Evolutionary conservation across 92 coral and sea anemone genomes (phyloP), one percentile per base, ranked within the genome.

Genomic region (Chrysogorgia sp.): DNA sequence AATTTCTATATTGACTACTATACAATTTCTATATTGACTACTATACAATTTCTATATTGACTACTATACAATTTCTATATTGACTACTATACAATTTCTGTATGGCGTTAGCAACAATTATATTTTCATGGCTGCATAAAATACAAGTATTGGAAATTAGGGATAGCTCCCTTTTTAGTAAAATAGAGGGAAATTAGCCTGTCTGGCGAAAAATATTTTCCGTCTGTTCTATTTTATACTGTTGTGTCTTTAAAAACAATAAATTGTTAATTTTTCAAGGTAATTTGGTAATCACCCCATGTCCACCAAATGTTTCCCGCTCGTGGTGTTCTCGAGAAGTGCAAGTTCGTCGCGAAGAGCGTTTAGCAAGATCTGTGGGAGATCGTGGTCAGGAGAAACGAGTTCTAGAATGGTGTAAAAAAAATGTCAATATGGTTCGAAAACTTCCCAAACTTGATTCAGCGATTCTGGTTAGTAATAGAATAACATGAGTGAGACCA

Each of bases 371-470:
- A n/a, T 21, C 65, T 0, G 49, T 59, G 15, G 67, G 67, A 10
- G 65, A 77, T 43, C 67, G 76, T 58, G 67, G 71, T 50, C 89
- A 86, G 30, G 86, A 90, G 31, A 66, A 81, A 8, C 74, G 75
- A 49, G 98, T 93, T 62, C 65, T 81, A 37, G 90, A 93, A 21
- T 93, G 98, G 98, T 81, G 92, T 29, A 80, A 89, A 30, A 91
- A 81, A 63, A 89, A 93, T 63, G 85, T 93, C 71, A 85, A 64
- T 21, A 88, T 87, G 57, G 63, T 83, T 10, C 82, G 90, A 34
- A 87, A 50, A 60, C 82, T 93, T 33, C 98, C 97, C 10, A 89
- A 84, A 30, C 80, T 93, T 47, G 97, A 93, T 49, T 93, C 98
- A 10, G 29, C 86, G 10, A 69, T 90, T 40, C 80, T 93, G 92